These are phyloP conservation scores for Bradypus variegatus DNA, from an alignment of 2,797 vertebrate genomes.

Conservation along the genomic window DNA sequence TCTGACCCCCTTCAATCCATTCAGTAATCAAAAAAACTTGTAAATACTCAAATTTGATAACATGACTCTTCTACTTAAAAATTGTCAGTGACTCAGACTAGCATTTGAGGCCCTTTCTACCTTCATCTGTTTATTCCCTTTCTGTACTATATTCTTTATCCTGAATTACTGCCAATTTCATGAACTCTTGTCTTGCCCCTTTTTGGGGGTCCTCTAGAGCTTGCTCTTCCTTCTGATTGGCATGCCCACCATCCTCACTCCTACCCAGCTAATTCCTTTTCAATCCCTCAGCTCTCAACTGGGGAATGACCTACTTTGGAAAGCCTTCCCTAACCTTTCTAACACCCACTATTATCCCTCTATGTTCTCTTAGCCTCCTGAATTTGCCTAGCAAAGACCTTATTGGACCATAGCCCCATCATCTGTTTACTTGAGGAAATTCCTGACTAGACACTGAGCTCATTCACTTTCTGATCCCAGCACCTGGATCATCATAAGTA, in stretches of 20 bases:
- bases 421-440: constrained; percentile 28
- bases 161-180: background rate
- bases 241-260: background rate
- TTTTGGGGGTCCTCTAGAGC: background rate
- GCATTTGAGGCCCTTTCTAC: background rate
- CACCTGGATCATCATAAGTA: background rate
- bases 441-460: background rate
- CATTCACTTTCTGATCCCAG: background rate
- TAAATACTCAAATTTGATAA: background rate
- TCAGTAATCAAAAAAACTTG: background rate
- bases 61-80: background rate
- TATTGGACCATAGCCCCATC: background rate
- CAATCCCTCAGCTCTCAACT: background rate
- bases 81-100: background rate
- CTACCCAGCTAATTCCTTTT: background rate
- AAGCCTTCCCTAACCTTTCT: background rate
- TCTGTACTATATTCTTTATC: background rate
- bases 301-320: background rate
- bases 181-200: background rate
- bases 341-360: background rate
- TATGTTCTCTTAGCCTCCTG: background rate
- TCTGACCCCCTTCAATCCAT: background rate
- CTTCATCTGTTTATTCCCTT: background rate
- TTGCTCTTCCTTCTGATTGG: background rate
- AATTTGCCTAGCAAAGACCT: background rate